Evolutionary conservation across 2,113 vertebrate genomes (phyloP).

Genomic region (Gallinago paraguaiae): DNA sequence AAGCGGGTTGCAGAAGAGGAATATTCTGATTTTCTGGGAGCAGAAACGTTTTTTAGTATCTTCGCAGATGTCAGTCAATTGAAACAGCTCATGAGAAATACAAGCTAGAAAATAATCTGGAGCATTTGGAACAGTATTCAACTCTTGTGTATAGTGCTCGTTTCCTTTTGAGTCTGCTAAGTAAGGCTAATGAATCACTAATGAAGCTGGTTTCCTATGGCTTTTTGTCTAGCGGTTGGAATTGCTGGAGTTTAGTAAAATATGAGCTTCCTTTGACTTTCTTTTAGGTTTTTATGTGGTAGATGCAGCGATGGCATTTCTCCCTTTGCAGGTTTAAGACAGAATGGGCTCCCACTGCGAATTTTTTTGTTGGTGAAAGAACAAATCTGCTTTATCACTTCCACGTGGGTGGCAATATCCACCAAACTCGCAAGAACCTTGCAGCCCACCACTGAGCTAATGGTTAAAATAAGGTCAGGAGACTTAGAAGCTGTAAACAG

Average conservation of each 20-base stretch:
- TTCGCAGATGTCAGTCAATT: constrained; percentile 8
- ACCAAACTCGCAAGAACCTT: background rate
- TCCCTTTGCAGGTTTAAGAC: background rate
- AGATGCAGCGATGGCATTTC: background rate
- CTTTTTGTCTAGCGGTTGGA: background rate
- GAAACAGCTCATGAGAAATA: background rate
- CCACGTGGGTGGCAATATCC: background rate
- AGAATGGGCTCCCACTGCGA: background rate
- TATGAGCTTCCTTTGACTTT: background rate
- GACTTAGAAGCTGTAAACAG: background rate
- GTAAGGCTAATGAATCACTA: background rate
- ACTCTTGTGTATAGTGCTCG: background rate
- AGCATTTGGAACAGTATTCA: constrained; percentile 4
- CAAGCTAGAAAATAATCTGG: background rate
- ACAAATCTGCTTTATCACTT: background rate
- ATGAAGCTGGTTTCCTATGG: background rate
- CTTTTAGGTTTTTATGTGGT: background rate
- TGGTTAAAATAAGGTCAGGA: background rate
- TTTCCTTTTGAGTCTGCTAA: background rate
- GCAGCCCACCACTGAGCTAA: background rate
- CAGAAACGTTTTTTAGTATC: background rate
- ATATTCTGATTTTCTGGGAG: background rate
- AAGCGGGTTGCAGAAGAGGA: background rate
- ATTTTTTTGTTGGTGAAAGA: background rate
- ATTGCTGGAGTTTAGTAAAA: background rate